These are phyloP conservation scores for Lichenostomus cassidix DNA, from an alignment of 2,113 vertebrate genomes.

Conservation along the genomic window DNA sequence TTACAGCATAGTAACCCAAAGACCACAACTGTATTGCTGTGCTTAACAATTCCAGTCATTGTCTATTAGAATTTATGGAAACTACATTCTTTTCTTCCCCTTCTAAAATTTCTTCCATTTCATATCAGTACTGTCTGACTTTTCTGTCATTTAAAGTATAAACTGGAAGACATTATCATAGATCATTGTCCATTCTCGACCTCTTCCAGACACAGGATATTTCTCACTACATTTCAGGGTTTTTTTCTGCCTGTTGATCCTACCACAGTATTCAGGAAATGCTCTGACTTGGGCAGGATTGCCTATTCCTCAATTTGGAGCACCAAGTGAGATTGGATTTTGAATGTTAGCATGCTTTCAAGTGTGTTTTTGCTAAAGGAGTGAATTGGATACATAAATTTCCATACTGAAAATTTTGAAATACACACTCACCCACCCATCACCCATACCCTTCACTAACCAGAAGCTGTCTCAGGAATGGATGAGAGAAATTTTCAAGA, in stretches of 20 bases:
- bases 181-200: background rate
- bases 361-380: background rate
- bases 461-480: background rate
- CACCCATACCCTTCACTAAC: background rate
- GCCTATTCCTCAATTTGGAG: background rate
- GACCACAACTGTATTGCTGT: background rate
- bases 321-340: background rate
- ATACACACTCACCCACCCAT: no score
- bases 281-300: background rate
- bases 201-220: background rate
- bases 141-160: background rate
- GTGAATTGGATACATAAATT: background rate
- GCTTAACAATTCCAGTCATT: background rate
- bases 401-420: background rate
- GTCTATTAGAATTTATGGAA: background rate
- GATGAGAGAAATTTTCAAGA: background rate
- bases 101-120: background rate
- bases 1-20: background rate
- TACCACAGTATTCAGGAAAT: background rate
- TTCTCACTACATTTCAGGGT: background rate
- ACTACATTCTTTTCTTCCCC: background rate
- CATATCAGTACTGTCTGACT: background rate
- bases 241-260: background rate
- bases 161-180: background rate
- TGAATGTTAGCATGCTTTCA: background rate